Evolutionary conservation across 2,797 vertebrate species (phyloP), one percentile per base, ranked within the genome.

Genomic region (Channallabes apus): DNA sequence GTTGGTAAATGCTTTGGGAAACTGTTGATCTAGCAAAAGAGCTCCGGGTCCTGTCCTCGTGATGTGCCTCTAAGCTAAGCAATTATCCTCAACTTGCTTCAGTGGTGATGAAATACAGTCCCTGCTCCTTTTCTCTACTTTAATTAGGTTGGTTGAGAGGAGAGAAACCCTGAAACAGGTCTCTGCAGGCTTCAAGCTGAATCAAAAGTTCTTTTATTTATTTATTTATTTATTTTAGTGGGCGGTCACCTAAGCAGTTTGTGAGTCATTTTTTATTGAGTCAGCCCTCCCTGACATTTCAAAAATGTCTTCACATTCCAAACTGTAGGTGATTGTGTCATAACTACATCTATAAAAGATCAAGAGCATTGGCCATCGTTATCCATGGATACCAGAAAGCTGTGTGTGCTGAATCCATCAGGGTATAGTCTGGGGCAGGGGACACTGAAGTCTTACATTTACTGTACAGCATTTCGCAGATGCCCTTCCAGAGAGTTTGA

Each of bases 1-100:
- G 69, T 9, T n/a, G 62, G 7, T 59, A 59, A 84, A 58, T 78
- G 83, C 64, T 59, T 84, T 59, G 62, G 83, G 73, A 84, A 78
- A 41, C 51, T 69, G 83, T 84, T 78, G 15, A 68, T 84, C 51
- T 79, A 68, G 20, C 32, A 59, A 67, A 68, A 38, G 15, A 61
- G 64, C 46, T 68, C 61, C 11, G 4, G 51, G 35, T 51, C n/a
- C 32, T 38, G 27, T 84, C n/a, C 41, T 65, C 17, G 27, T 76
- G 82, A 84, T 73, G 58, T 85, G 59, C 59, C 68, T 80, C 68
- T 65, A 41, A 82, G 69, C 84, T n/a, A 38, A 32, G 46, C 46
- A 82, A 84, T 84, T 67, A 84, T 76, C 73, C 62, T 65, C 2
- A 76, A 82, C 24, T 72, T 82, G 69, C 61, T 81, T 46, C 14